Percentiles rank a stretch among this genome's conserved stretches.
Evolutionary conservation across 2,113 vertebrate genomes (phyloP).

Genomic region (Plecotus auritus): DNA sequence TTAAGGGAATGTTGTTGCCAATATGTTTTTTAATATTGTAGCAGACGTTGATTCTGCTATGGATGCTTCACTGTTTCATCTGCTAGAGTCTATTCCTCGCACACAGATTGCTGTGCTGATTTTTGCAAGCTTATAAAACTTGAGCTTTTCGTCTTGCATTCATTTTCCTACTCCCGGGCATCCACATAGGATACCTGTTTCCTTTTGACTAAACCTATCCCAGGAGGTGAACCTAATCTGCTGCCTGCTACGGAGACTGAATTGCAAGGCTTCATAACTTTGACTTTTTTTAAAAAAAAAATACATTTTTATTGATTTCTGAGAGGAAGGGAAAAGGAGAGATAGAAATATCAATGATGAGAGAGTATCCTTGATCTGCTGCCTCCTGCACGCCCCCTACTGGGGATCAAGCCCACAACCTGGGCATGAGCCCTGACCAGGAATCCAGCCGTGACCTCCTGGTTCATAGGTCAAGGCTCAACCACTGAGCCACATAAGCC

Average conservation of each 20-base stretch:
- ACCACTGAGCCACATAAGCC: no score
- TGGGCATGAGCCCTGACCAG: no score
- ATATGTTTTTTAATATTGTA: neutral
- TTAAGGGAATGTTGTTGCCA: neutral
- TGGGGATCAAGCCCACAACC: no score
- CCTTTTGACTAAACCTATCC: conserved; percentile 59
- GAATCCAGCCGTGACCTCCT: no score
- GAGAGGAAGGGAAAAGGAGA: no score
- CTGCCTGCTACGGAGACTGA: conserved; percentile 34
- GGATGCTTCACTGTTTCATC: conserved; percentile 25
- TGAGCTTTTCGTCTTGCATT: conserved; percentile 60
- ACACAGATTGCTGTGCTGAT: neutral
- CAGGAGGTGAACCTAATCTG: conserved; percentile 36
- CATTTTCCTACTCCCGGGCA: conserved; percentile 43
- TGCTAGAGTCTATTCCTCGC: conserved; percentile 33
- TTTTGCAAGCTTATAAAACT: conserved; percentile 57
- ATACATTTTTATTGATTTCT: no score
- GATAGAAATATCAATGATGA: no score
- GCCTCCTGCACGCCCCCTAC: no score
- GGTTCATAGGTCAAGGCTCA: no score
- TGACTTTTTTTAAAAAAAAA: neutral
- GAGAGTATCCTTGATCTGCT: no score
- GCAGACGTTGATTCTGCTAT: conserved; percentile 9
- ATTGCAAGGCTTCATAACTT: conserved; percentile 42
- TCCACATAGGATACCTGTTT: neutral